Evolutionary conservation across 2,113 vertebrate genomes (phyloP).

Genomic region (Geococcyx californianus): DNA sequence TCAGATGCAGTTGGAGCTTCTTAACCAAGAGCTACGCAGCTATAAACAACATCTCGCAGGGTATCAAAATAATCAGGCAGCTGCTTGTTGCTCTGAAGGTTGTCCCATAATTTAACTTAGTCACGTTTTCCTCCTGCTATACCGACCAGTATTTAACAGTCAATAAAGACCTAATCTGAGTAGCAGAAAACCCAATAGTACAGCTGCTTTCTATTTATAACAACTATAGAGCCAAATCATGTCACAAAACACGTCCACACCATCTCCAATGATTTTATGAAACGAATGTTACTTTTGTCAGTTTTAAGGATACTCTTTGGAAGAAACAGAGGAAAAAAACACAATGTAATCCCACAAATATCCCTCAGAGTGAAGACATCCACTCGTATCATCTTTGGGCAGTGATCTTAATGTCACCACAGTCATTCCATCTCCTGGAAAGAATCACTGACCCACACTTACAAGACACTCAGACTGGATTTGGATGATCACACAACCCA

Average conservation of each 20-base stretch:
- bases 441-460: not conserved
- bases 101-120: not conserved
- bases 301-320: not conserved
- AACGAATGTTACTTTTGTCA: not conserved
- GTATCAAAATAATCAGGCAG: not conserved
- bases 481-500: not conserved
- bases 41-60: not conserved
- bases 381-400: too few relatives aligned
- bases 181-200: not conserved
- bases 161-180: not conserved
- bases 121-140: accelerated
- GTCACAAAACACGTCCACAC: not conserved
- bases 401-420: not conserved
- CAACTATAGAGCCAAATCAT: not conserved
- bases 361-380: not conserved
- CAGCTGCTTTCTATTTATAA: not conserved
- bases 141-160: not conserved
- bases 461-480: not conserved
- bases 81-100: not conserved
- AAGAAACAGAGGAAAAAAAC: not conserved
- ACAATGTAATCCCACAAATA: not conserved
- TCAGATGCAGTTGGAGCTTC: not conserved
- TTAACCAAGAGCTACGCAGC: not conserved
- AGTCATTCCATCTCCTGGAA: not conserved
- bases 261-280: not conserved